Evolutionary conservation across 1,140 invertebrate species (phyloP).

Genomic region (Planococcus citri): DNA sequence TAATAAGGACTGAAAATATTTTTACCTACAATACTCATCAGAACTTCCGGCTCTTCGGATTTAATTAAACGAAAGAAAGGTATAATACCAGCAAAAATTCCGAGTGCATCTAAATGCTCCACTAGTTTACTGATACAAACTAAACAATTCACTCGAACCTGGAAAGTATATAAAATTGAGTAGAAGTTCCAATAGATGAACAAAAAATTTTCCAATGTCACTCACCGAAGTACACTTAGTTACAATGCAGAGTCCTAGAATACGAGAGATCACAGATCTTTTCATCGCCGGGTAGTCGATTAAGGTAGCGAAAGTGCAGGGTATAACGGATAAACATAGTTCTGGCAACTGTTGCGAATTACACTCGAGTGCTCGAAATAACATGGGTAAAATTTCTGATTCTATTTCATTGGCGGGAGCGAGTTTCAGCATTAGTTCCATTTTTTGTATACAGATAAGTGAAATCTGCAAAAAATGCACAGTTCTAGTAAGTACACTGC

Average conservation of each 20-base stretch:
- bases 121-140: constrained; percentile 87
- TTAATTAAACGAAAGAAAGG: constrained; percentile 86
- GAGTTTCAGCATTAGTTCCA: constrained; percentile 80
- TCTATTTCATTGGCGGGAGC: constrained; percentile 79
- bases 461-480: constrained; percentile 50
- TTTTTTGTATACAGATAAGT: constrained; percentile 88
- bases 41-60: constrained; percentile 81
- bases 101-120: constrained; percentile 90
- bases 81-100: constrained; percentile 87
- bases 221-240: constrained; percentile 62
- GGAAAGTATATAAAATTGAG: constrained; percentile 21
- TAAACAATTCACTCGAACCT: constrained; percentile 85
- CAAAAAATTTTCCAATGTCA: constrained; percentile 23
- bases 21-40: constrained; percentile 90
- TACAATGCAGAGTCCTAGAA: constrained; percentile 76
- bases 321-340: constrained; percentile 78
- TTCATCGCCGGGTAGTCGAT: constrained; percentile 92
- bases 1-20: neutral
- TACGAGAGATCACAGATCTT: constrained; percentile 79
- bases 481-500: neutral
- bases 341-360: constrained; percentile 85
- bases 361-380: constrained; percentile 82
- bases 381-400: constrained; percentile 79
- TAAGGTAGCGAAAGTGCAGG: constrained; percentile 75
- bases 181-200: no score